These are phyloP conservation scores for Drosophila cognata DNA, from an alignment of 2,888 invertebrate species.

Conservation along the genomic window DNA sequence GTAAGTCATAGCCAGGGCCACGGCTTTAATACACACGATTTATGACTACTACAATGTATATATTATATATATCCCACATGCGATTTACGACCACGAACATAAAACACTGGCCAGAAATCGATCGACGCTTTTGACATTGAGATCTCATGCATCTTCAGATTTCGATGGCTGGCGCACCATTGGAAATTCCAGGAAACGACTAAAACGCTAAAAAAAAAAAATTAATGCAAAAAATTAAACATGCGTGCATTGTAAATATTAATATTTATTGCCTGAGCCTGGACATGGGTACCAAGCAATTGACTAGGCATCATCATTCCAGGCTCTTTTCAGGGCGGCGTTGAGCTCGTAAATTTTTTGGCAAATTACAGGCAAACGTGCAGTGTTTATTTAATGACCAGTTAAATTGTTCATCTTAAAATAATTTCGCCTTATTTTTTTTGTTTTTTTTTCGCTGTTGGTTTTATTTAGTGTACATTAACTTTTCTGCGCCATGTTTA, in stretches of 20 bases:
- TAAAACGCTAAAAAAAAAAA: slow-evolving; percentile 35
- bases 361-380: slow-evolving; percentile 73
- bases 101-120: slow-evolving; percentile 15
- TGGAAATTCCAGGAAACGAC: slow-evolving; percentile 55
- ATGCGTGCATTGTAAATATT: slow-evolving; percentile 58
- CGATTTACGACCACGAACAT: slow-evolving; percentile 33
- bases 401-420: slow-evolving; percentile 11
- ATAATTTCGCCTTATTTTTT: background rate
- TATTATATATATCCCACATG: slow-evolving; percentile 29
- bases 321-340: slow-evolving; percentile 58
- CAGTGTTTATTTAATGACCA: slow-evolving; percentile 55
- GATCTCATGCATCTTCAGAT: slow-evolving; percentile 26
- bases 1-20: slow-evolving; percentile 33
- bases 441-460: background rate
- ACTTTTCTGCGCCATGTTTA: slow-evolving; percentile 39
- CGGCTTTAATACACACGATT: slow-evolving; percentile 39
- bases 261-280: slow-evolving; percentile 65
- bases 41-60: slow-evolving; percentile 32
- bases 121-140: slow-evolving; percentile 47
- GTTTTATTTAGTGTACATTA: background rate
- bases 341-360: slow-evolving; percentile 74
- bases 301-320: slow-evolving; percentile 30
- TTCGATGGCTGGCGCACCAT: slow-evolving; percentile 26
- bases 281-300: slow-evolving; percentile 13
- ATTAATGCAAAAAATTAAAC: slow-evolving; percentile 40